These are phyloP conservation scores for Alfaro cultratus DNA, from an alignment of 2,797 vertebrate species.

Conservation along the genomic window DNA sequence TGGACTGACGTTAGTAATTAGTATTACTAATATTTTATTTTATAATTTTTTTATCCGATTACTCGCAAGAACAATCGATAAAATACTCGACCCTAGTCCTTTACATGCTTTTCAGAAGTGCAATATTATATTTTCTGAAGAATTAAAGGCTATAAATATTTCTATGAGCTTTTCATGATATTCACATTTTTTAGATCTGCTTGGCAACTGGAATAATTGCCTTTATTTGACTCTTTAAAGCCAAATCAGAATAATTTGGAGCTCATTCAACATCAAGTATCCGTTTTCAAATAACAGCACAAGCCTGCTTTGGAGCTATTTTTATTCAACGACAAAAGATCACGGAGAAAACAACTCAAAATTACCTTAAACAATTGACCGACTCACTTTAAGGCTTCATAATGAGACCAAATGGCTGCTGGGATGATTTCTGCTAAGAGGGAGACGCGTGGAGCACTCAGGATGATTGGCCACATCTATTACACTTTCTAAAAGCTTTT, in stretches of 20 bases:
- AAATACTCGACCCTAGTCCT: no score
- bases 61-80: no score
- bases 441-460: constrained; percentile 17
- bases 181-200: neutral
- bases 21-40: no score
- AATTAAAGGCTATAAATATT: no score
- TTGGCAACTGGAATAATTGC: neutral
- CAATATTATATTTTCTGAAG: no score
- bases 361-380: constrained; percentile 12
- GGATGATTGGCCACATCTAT: constrained; percentile 17
- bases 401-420: constrained; percentile 38
- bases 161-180: neutral
- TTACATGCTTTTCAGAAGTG: no score
- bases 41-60: no score
- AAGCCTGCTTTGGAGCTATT: constrained; percentile 26
- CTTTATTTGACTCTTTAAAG: neutral
- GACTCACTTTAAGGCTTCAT: constrained; percentile 11
- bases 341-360: constrained; percentile 22
- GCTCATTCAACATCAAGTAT: constrained; percentile 3
- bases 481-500: constrained; percentile 8
- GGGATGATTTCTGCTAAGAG: constrained; percentile 23
- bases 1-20: no score
- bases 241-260: constrained; percentile 10
- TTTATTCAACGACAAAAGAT: constrained; percentile 12
- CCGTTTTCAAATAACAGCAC: neutral